phyloP scores from a whole-genome alignment of 2,797 vertebrate species.

The Sylvia borin region DNA sequence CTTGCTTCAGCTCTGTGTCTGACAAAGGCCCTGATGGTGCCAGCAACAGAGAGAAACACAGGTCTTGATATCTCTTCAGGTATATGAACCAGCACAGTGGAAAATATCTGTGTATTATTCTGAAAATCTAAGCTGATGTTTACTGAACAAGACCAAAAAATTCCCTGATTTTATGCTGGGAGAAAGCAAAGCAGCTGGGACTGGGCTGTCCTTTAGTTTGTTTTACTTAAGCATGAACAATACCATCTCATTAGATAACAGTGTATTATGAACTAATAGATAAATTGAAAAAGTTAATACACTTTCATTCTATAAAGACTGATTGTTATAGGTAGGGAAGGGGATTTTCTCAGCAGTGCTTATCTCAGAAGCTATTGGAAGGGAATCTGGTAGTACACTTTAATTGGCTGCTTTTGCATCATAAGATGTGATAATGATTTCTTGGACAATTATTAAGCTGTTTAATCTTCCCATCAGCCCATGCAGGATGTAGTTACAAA shows the following conservation, averaged over 20 bases:
- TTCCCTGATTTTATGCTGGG: not conserved
- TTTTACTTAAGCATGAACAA: not conserved
- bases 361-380: not conserved
- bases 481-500: conserved; percentile 16
- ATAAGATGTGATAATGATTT: conserved; percentile 40
- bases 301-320: not conserved
- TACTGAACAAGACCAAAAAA: not conserved
- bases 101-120: not conserved
- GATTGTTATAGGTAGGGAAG: not conserved
- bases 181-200: not conserved
- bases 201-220: not conserved
- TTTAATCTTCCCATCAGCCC: not conserved
- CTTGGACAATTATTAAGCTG: conserved; percentile 29
- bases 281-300: not conserved
- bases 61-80: not conserved
- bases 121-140: not conserved
- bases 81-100: not conserved
- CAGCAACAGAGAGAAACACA: not conserved
- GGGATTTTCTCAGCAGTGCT: not conserved
- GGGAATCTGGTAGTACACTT: not conserved
- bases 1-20: not conserved
- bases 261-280: not conserved
- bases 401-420: conserved; percentile 48
- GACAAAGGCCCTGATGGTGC: not conserved
- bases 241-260: not conserved